Percentiles rank a stretch among this genome's conserved stretches.
Conservation (phyloP, 2,888 invertebrate species). For the Penaeus monodon region DNA sequence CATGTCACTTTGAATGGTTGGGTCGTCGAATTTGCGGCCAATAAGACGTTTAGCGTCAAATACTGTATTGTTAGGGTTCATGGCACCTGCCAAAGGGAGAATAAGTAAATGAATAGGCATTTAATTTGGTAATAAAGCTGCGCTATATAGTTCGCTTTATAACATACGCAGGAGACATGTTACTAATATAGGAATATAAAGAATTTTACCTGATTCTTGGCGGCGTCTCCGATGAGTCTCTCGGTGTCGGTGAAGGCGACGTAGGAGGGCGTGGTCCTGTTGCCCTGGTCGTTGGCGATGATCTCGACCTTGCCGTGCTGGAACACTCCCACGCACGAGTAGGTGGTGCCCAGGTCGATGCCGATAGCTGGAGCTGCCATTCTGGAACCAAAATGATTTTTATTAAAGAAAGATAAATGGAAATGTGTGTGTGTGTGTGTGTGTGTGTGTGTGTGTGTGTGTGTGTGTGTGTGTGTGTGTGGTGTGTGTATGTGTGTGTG, state of each 20-base stretch:
- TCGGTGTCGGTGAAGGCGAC: constrained; percentile 54
- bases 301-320: constrained; percentile 51
- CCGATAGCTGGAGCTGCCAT: constrained; percentile 41
- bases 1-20: constrained; percentile 78
- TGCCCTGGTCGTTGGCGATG: constrained; percentile 55
- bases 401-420: not conserved
- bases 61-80: constrained; percentile 71
- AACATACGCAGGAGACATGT: too few species aligned
- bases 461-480: too few species aligned
- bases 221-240: constrained; percentile 53
- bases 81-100: constrained; percentile 68
- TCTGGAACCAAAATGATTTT: not conserved
- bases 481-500: too few species aligned
- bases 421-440: too few species aligned
- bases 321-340: constrained; percentile 50
- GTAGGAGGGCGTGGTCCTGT: constrained; percentile 47
- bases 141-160: too few species aligned
- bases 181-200: too few species aligned
- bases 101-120: too few species aligned
- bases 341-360: constrained; percentile 49
- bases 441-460: too few species aligned
- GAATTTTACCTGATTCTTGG: constrained; percentile 39
- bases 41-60: constrained; percentile 70
- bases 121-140: too few species aligned
- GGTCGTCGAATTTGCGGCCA: constrained; percentile 95